A percentile compares a stretch with the other conserved stretches of the same genome.
Evolutionary conservation across 2,797 vertebrate species (phyloP).

Genomic region (Numenius phaeopus): DNA sequence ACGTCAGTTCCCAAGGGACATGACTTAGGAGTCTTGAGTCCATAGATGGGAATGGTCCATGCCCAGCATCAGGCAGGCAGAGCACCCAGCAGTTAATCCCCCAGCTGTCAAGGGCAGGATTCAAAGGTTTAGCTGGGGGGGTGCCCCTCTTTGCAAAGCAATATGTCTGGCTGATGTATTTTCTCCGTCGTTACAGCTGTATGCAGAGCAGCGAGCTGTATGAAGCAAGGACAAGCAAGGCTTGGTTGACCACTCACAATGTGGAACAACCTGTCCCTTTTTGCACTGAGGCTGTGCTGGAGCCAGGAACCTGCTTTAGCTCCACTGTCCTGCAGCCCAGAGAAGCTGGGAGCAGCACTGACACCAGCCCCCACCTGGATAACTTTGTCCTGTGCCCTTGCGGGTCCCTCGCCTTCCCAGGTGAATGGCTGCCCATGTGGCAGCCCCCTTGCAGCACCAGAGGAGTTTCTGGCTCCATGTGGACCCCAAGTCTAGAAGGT

Average conservation of each 20-base stretch:
- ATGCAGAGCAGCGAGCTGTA: background rate
- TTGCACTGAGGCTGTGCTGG: background rate
- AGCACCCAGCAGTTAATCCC: background rate
- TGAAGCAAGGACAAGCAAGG: background rate
- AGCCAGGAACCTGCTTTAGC: background rate
- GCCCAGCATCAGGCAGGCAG: background rate
- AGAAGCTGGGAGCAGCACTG: background rate
- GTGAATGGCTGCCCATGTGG: background rate
- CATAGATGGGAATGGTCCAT: background rate
- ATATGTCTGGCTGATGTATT: background rate
- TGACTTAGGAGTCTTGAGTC: background rate
- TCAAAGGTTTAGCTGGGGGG: background rate
- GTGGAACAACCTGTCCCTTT: background rate
- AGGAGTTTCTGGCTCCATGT: background rate
- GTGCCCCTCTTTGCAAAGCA: background rate
- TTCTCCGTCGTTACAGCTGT: slow-evolving; percentile 1
- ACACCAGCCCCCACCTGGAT: background rate
- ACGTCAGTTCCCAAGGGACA: background rate
- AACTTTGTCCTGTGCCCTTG: background rate
- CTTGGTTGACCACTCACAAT: background rate
- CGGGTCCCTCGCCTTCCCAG: background rate
- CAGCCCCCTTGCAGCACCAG: background rate
- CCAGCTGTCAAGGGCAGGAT: background rate
- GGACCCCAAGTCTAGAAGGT: slow-evolving; percentile 35
- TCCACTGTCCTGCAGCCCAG: background rate